A percentile compares a stretch with the other conserved stretches of the same genome.
Evolutionary conservation across 2,113 vertebrate genomes (phyloP).

Genomic region (Bubo blakistoni): DNA sequence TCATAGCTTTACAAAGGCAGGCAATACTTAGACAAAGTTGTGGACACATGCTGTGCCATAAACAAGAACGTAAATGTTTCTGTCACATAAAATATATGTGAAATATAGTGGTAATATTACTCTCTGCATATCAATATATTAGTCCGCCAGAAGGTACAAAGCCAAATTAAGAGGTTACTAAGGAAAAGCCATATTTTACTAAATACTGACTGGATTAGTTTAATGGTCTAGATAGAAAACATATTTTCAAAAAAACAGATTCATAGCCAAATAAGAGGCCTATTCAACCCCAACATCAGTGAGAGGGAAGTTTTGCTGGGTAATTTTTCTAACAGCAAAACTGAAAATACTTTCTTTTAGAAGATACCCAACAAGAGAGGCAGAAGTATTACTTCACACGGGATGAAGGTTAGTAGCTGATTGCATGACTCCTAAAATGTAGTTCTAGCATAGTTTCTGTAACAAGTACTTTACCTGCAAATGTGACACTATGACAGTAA

Average conservation of each 20-base stretch:
- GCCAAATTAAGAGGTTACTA: neutral
- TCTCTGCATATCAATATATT: neutral
- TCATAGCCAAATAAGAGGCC: neutral
- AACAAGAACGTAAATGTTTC: neutral
- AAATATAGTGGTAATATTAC: neutral
- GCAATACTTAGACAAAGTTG: neutral
- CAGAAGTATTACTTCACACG: neutral
- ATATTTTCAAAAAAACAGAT: neutral
- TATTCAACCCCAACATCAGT: accelerated
- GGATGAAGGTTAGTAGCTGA: neutral
- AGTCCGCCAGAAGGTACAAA: neutral
- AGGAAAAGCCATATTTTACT: neutral
- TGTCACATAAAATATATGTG: neutral
- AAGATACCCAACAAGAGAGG: neutral
- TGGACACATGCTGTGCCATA: neutral
- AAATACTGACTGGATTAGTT: neutral
- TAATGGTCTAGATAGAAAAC: neutral
- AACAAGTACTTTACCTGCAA: neutral
- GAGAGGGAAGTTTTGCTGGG: neutral
- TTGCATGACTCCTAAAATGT: neutral
- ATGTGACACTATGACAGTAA: neutral
- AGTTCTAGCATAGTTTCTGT: neutral
- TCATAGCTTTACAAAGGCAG: neutral
- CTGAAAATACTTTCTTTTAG: neutral
- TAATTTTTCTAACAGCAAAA: neutral